These are phyloP conservation scores for Ectobius pallidus DNA, from an alignment of 2,888 invertebrate species.

Conservation along the genomic window DNA sequence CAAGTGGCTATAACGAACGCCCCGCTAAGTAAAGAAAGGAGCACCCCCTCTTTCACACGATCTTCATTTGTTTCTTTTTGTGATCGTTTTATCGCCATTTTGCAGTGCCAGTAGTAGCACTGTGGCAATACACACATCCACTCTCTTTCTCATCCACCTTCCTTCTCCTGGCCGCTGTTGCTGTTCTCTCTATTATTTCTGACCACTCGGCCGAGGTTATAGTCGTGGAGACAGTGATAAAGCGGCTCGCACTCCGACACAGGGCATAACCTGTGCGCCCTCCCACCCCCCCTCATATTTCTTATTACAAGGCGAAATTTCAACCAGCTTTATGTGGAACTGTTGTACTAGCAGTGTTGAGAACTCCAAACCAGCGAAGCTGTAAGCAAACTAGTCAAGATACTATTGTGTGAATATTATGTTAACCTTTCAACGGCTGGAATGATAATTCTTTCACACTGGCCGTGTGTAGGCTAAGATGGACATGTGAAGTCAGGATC, in stretches of 20 bases:
- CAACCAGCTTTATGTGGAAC: no score
- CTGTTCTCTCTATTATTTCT: slow-evolving; percentile 19
- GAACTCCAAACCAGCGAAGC: no score
- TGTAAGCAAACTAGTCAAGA: no score
- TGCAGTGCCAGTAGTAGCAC: neutral
- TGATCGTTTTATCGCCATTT: slow-evolving; percentile 10
- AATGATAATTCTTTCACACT: no score
- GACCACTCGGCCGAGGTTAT: slow-evolving; percentile 22
- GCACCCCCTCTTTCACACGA: neutral
- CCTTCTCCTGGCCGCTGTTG: neutral
- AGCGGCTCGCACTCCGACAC: neutral
- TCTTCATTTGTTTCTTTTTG: neutral
- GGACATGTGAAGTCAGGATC: no score
- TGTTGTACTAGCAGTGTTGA: no score
- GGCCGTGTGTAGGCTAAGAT: no score
- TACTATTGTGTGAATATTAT: no score
- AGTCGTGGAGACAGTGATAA: slow-evolving; percentile 12
- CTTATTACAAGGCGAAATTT: no score
- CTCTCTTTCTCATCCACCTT: slow-evolving; percentile 14
- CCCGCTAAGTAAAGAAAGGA: neutral
- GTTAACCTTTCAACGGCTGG: no score
- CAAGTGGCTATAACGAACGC: no score
- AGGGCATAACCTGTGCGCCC: neutral
- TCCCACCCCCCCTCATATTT: neutral
- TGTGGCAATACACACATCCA: slow-evolving; percentile 5